Evolutionary conservation across 2,888 invertebrate species (phyloP).

Genomic region (Cremastobaeus sp.): DNA sequence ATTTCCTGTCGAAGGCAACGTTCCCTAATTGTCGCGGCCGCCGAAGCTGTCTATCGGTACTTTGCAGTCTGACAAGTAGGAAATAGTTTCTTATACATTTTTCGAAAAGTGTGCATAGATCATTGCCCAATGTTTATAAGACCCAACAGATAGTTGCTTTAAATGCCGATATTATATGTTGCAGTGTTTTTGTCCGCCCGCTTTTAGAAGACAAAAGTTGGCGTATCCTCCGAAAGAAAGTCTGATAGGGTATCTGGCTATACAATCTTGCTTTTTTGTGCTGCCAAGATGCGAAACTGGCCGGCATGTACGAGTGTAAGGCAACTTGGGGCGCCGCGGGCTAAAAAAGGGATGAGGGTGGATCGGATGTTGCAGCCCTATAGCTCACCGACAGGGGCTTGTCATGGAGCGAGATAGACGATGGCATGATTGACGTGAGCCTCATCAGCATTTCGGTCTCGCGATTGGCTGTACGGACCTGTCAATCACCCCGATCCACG

Average conservation of each 20-base stretch:
- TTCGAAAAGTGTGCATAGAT: no score
- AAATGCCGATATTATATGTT: neutral
- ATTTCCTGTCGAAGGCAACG: slow-evolving; percentile 72
- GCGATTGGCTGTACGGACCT: slow-evolving; percentile 88
- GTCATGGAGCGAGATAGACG: slow-evolving; percentile 64
- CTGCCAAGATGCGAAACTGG: slow-evolving; percentile 74
- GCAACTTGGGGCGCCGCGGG: slow-evolving; percentile 67
- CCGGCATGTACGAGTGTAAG: slow-evolving; percentile 74
- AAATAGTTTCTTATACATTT: no score
- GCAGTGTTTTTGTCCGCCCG: slow-evolving; percentile 1
- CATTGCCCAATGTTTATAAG: no score
- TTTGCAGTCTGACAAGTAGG: no score
- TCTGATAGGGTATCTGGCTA: slow-evolving; percentile 36
- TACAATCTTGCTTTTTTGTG: slow-evolving; percentile 52
- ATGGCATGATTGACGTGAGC: slow-evolving; percentile 85
- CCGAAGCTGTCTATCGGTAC: slow-evolving; percentile 71
- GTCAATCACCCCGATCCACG: slow-evolving; percentile 86
- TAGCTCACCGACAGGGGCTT: slow-evolving; percentile 59
- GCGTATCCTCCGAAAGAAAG: slow-evolving; percentile 31
- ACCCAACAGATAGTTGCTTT: neutral
- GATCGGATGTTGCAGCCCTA: slow-evolving; percentile 60
- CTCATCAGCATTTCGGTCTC: slow-evolving; percentile 87
- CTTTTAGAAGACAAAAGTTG: slow-evolving; percentile 31
- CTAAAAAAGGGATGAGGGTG: slow-evolving; percentile 61
- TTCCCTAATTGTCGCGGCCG: slow-evolving; percentile 74